Evolutionary conservation across 2,113 vertebrate species (phyloP), one percentile per base, ranked within the genome.

Genomic region (Phalacrocorax brasilianus): DNA sequence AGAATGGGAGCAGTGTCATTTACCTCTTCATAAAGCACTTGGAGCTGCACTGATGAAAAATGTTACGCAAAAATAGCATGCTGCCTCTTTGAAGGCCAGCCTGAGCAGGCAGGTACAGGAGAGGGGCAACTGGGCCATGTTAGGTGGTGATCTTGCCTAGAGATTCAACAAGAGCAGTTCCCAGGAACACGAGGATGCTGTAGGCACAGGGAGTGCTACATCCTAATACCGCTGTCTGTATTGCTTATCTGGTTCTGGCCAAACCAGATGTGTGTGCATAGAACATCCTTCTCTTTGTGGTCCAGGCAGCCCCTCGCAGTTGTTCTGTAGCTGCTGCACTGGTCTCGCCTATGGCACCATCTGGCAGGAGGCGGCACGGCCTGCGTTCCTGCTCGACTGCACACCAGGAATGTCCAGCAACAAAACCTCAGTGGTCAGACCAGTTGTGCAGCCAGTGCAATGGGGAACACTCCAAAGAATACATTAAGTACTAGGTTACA

Each of bases 341-440:
- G 3, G 12, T 61, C 61, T 40, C 30, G 30, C 45, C 65, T 0
- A 0, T 62, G 76, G 53, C 62, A 40, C 50, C 2, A 2, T 5
- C 28, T 79, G 55, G 35, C 62, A 80, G 79, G 73, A 56, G 56
- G 40, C 59, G 80, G 7, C 71, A 50, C 3, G 19, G 13, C 53
- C 56, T 61, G 5, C 1, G 2, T 82, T 71, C 44, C 52, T 3
- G 5, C 65, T 89, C 30, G 32, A 17, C 66, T 53, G 82, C 89
- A 78, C 56, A 23, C 40, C 0, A 0, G 35, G 58, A 83, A 71
- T 50, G 82, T 40, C 88, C 90, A 50, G 75, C 58, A 70, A 3
- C 49, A 53, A 89, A 76, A 70, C 42, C 33, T 3, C 5, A 50
- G 94, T 82, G 86, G 89, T 84, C 74, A 73, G 89, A 92, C 88